phyloP scores from a whole-genome alignment of 2,113 vertebrate genomes.

The Equus quagga region DNA sequence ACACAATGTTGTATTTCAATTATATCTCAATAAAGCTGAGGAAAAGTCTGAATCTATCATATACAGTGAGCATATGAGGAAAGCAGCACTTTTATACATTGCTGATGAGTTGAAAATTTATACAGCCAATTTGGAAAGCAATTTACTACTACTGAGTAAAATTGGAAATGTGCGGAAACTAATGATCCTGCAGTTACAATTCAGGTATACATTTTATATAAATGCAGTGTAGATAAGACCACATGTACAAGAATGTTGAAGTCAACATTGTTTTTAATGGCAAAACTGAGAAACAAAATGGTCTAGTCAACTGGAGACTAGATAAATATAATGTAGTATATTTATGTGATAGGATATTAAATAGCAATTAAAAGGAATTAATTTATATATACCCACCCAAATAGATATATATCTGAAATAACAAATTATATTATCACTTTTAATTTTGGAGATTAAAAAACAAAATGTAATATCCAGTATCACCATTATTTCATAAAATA shows the following conservation, averaged over 20 bases:
- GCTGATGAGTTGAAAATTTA: background rate
- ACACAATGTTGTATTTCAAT: background rate
- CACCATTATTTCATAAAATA: background rate
- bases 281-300: background rate
- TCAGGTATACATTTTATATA: background rate
- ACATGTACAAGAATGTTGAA: background rate
- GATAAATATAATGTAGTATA: background rate
- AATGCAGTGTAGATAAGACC: background rate
- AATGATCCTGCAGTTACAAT: background rate
- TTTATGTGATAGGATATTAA: background rate
- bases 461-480: background rate
- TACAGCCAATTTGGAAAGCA: background rate
- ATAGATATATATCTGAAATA: background rate
- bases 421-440: background rate
- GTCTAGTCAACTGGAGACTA: background rate
- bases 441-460: slow-evolving; percentile 31
- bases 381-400: background rate
- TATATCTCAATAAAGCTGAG: background rate
- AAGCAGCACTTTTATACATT: background rate
- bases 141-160: background rate
- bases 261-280: background rate
- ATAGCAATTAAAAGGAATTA: background rate
- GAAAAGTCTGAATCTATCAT: background rate
- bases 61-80: background rate
- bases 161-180: background rate